Base-by-base conservation (phyloP, 2,888 invertebrate species). In the Caenorhabditis afra region DNA sequence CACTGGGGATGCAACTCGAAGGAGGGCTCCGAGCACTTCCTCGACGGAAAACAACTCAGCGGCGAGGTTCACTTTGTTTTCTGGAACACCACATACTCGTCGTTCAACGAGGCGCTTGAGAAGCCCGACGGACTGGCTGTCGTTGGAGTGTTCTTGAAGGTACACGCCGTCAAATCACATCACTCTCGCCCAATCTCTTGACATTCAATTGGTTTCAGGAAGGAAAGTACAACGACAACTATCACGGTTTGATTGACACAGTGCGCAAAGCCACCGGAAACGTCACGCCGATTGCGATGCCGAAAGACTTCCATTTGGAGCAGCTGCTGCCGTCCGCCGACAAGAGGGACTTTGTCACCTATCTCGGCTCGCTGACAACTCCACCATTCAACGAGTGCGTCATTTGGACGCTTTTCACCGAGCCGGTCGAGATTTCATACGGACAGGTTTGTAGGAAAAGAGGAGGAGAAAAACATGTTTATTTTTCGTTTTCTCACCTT, bases 301-400 rank as follows among this genome's bases (percentile, higher is more conserved):
- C 82, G 59, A 73, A 76, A 37, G 67, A 81, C 61, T 84, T 83
- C 71, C 61, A 71, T 16, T 29, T 82, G 1, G 79, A 81, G 49
- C 62, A 75, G 11, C 77, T 84, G 12, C 70, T 84, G 1, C 84
- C 84, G 14, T 11, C 75, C 4, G 49, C 68, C 74, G 87, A 86
- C 18, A 59, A 83, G 52, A 83, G 82, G 66, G 90, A 91, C 67
- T 91, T 89, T 83, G 90, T 91, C 87, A 90, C 90, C 3, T 91
- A 91, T 76, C 86, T 88, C 18, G 91, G 91, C 11, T 91, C 91
- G 0, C 83, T 91, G 47, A 91, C 91, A 14, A 89, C 90, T 22
- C 90, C 91, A 18, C 91, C 91, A 10, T 91, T 87, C 81, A 87
- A 82, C 37, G 91, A 91, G 79, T 88, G 90, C 57, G 91, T 91